Base-by-base conservation (phyloP, 2,888 invertebrate species). In the Oligia latruncula region DNA sequence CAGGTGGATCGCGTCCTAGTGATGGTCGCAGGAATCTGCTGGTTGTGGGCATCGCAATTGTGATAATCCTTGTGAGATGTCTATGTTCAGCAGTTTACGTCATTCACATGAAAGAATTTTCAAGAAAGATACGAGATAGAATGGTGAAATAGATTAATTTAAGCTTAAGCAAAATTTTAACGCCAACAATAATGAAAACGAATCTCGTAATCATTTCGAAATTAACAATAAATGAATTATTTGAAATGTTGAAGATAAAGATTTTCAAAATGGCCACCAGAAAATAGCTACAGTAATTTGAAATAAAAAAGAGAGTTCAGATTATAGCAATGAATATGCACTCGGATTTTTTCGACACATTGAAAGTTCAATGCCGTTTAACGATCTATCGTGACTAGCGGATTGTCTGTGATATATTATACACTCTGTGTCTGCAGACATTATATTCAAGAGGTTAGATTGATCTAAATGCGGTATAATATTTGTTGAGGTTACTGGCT, bases 341-440 rank as follows among this genome's bases (percentile, higher is more conserved):
- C 65, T 81, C 52, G 55, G 46, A 71, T 78, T 84, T 88, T 90
- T 90, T 90, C 82, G 52, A 87, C 82, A 90, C 84, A 85, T 87
- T 77, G 77, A 90, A 91, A 93, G 93, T 91, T 93, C 93, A 92
- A 91, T 91, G 93, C 90, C 93, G 89, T 89, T 78, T 88, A 86
- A 81, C 81, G 86, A 88, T 87, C 81, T 83, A 85, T 84, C 89
- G 88, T 91, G 91, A 91, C 88, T 89, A 62, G 88, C 84, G 73
- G 82, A 82, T 88, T 87, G 81, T 89, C 81, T 87, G 85, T 72
- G 77, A 82, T 86, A 65, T 49, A 13, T 49, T 55, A 55, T 74
- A 80, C 62, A 81, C 67, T 71, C 60, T 83, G 43, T 71, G 55
- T 77, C 70, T 78, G 43, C 60, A 71, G 74, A 74, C 65, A 29